Evolutionary conservation across 2,113 vertebrate species (phyloP).

Genomic region (Pteropus alecto): DNA sequence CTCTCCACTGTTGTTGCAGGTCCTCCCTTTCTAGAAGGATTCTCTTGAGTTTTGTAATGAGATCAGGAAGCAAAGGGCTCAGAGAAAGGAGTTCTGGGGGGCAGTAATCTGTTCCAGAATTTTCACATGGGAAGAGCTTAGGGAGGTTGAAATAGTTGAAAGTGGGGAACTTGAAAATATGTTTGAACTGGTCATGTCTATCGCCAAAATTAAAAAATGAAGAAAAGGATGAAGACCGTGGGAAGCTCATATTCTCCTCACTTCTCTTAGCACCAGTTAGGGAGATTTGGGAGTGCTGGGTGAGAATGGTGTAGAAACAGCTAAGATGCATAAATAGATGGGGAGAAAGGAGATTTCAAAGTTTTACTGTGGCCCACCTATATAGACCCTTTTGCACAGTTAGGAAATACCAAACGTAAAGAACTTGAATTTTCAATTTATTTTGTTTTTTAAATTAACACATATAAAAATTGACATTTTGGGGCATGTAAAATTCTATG

Average conservation of each 20-base stretch:
- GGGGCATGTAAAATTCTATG: neutral
- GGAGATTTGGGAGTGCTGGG: neutral
- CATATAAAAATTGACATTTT: neutral
- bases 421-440: neutral
- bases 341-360: neutral
- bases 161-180: neutral
- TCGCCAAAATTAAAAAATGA: neutral
- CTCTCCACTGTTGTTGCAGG: neutral
- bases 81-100: neutral
- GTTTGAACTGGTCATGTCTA: neutral
- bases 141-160: neutral
- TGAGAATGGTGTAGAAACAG: neutral
- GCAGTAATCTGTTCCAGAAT: neutral
- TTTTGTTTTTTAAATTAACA: neutral
- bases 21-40: neutral
- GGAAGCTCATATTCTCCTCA: neutral
- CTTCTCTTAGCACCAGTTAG: accelerated
- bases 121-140: neutral
- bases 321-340: neutral
- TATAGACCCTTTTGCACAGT: neutral
- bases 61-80: neutral
- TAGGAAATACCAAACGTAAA: neutral
- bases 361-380: neutral
- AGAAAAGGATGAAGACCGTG: neutral
- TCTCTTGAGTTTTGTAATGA: neutral